phyloP scores from a whole-genome alignment of 1,140 invertebrate genomes.

The Pseudobourletiella spinata region DNA sequence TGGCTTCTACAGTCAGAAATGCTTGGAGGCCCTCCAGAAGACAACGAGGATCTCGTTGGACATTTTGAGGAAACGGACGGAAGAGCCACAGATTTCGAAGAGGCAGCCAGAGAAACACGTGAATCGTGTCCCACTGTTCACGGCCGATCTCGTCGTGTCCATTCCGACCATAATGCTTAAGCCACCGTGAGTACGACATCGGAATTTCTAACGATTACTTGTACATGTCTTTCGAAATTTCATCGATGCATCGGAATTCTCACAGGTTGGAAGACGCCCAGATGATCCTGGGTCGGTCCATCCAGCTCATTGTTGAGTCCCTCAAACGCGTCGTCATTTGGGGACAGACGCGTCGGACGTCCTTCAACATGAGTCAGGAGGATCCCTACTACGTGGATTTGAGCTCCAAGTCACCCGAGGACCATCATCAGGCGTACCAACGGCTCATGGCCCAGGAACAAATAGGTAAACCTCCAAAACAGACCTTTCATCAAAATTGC shows the following conservation, averaged over 20 bases:
- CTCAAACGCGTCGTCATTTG: conserved; percentile 58
- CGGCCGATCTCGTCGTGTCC: conserved; percentile 39
- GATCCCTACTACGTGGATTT: conserved; percentile 26
- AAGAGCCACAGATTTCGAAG: conserved; percentile 32
- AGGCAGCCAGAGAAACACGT: conserved; percentile 21
- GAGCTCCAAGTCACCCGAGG: background rate
- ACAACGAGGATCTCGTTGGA: conserved; percentile 59
- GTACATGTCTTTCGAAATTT: background rate
- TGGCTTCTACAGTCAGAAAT: conserved; percentile 56
- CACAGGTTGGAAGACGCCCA: conserved; percentile 62
- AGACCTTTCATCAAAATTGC: too few relatives aligned
- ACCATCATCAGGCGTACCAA: conserved; percentile 1
- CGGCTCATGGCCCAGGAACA: conserved; percentile 24
- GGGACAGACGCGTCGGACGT: conserved; percentile 47
- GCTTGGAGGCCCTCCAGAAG: conserved; percentile 57
- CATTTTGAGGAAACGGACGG: conserved; percentile 50
- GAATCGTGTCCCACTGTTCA: conserved; percentile 31
- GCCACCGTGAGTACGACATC: conserved; percentile 39
- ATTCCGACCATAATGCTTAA: conserved; percentile 44
- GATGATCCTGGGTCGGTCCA: conserved; percentile 54
- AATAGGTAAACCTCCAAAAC: conserved; percentile 16
- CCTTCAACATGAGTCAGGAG: conserved; percentile 11
- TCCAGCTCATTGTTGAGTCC: conserved; percentile 53
- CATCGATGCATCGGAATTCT: too few relatives aligned
- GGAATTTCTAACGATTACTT: background rate